Evolutionary conservation across 2,888 invertebrate species (phyloP).

Genomic region (Trichopria drosophilae): DNA sequence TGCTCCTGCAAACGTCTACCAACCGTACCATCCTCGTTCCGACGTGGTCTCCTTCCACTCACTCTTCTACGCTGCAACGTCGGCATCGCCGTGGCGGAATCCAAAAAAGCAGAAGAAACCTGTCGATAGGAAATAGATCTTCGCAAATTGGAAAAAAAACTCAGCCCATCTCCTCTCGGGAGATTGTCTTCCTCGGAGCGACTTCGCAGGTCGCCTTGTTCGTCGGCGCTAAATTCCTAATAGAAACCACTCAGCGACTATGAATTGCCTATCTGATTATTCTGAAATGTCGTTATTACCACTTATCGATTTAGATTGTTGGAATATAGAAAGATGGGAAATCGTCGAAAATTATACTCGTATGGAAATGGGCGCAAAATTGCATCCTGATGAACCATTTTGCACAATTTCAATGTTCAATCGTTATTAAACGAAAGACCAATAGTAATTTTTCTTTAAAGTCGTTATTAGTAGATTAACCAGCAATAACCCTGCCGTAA

Average conservation of each 20-base stretch:
- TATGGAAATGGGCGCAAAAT: too few relatives aligned
- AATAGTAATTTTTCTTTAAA: too few relatives aligned
- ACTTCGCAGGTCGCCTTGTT: conserved; percentile 33
- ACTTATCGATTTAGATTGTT: too few relatives aligned
- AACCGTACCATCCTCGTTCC: conserved; percentile 36
- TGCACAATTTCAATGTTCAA: too few relatives aligned
- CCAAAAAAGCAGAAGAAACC: conserved; percentile 32
- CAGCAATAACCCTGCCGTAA: too few relatives aligned
- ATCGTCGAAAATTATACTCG: too few relatives aligned
- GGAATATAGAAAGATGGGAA: too few relatives aligned
- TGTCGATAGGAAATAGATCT: conserved; percentile 57
- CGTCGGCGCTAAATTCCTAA: conserved; percentile 27
- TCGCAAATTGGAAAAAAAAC: conserved; percentile 41
- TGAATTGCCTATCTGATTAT: conserved; percentile 55
- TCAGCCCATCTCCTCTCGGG: conserved; percentile 57
- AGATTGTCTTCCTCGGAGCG: conserved; percentile 56
- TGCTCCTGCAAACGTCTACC: conserved; percentile 31
- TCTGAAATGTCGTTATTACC: conserved; percentile 57
- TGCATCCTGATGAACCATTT: too few relatives aligned
- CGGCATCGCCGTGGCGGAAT: conserved; percentile 21
- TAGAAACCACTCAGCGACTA: conserved; percentile 52
- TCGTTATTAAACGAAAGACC: too few relatives aligned
- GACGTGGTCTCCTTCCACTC: too few relatives aligned
- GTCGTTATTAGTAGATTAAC: too few relatives aligned
- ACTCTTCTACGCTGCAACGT: conserved; percentile 11